Evolutionary conservation across 2,113 vertebrate species (phyloP).

Genomic region (Setophaga kirtlandii): DNA sequence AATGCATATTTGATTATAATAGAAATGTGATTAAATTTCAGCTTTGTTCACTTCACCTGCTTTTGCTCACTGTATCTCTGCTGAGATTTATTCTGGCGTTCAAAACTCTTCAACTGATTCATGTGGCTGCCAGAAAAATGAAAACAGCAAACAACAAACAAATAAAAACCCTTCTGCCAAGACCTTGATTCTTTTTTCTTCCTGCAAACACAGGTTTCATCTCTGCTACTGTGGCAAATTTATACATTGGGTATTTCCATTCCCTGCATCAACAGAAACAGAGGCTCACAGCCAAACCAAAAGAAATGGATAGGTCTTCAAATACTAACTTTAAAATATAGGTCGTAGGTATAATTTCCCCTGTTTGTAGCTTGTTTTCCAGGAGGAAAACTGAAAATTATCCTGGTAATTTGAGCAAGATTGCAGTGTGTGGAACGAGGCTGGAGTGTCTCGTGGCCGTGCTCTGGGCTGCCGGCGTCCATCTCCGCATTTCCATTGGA

Average conservation of each 20-base stretch:
- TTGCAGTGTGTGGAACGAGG: neutral
- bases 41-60: conserved; percentile 59
- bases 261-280: neutral
- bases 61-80: conserved; percentile 1
- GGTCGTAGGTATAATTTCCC: neutral
- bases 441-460: fast-evolving
- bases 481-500: neutral
- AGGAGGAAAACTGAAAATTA: neutral
- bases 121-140: conserved; percentile 41
- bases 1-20: conserved; percentile 57
- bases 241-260: neutral
- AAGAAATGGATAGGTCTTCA: neutral
- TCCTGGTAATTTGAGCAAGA: neutral
- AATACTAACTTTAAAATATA: neutral
- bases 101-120: conserved; percentile 33
- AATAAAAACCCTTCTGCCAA: conserved; percentile 41
- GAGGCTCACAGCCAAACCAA: neutral
- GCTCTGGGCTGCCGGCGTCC: fast-evolving
- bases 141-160: conserved; percentile 29
- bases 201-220: neutral
- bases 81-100: conserved; percentile 22
- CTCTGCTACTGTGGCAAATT: conserved; percentile 7
- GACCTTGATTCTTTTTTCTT: conserved; percentile 7
- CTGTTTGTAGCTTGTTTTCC: neutral
- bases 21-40: conserved; percentile 64